phyloP scores from a whole-genome alignment of 2,113 vertebrate genomes.

The Caranx ignobilis region DNA sequence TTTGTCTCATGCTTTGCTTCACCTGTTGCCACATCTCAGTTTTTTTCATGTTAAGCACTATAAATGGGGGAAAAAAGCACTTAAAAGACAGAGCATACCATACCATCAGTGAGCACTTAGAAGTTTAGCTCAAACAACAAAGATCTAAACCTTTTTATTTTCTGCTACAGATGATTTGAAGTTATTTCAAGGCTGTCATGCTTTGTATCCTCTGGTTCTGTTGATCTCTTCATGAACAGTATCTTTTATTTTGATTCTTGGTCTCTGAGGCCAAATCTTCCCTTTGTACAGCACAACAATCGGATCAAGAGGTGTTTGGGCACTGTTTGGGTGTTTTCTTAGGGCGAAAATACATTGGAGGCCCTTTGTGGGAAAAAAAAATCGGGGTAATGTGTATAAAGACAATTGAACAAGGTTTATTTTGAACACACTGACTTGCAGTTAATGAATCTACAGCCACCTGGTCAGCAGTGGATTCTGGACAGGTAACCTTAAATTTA shows the following conservation, averaged over 20 bases:
- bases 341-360: slow-evolving; percentile 29
- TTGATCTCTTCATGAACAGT: slow-evolving; percentile 32
- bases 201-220: slow-evolving; percentile 43
- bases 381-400: slow-evolving; percentile 31
- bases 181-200: slow-evolving; percentile 40
- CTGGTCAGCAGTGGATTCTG: slow-evolving; percentile 20
- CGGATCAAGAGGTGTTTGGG: slow-evolving; percentile 42
- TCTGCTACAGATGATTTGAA: slow-evolving; percentile 26
- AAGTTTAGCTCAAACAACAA: slow-evolving; percentile 46
- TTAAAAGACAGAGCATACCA: slow-evolving; percentile 48
- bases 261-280: slow-evolving; percentile 41
- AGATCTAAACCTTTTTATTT: slow-evolving; percentile 38
- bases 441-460: slow-evolving; percentile 32
- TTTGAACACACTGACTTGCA: slow-evolving; percentile 29
- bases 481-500: slow-evolving; percentile 4
- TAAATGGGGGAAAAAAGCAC: slow-evolving; percentile 47
- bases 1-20: slow-evolving; percentile 55
- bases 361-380: slow-evolving; percentile 19
- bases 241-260: slow-evolving; percentile 8
- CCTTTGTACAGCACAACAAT: slow-evolving; percentile 53
- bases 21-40: slow-evolving; percentile 39
- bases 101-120: slow-evolving; percentile 46
- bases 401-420: slow-evolving; percentile 5
- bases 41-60: slow-evolving; percentile 33
- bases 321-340: slow-evolving; percentile 45